Conservation (phyloP, 2,797 vertebrate species). For the Peromyscus eremicus region DNA sequence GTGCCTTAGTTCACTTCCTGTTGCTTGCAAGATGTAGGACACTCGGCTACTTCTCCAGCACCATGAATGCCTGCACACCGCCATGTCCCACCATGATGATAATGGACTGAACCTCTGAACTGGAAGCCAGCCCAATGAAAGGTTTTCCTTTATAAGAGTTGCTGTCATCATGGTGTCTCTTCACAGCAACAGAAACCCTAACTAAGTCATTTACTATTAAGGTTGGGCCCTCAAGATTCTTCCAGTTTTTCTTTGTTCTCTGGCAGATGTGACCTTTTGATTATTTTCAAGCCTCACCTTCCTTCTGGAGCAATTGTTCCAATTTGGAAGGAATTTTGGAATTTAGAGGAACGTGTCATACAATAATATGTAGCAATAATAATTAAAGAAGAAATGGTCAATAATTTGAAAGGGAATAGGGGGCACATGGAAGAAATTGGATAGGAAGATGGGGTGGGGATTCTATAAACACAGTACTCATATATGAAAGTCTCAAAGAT, state of each 20-base stretch:
- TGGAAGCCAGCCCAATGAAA: neutral
- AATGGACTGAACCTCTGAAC: neutral
- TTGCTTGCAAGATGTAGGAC: neutral
- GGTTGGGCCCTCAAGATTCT: neutral
- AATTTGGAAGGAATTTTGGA: neutral
- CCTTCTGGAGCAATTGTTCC: neutral
- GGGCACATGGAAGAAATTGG: neutral
- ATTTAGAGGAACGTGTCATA: neutral
- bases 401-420: neutral
- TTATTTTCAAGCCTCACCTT: neutral
- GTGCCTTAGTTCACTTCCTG: neutral
- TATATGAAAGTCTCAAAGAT: neutral
- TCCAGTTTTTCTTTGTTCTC: neutral
- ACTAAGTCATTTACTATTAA: neutral
- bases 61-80: neutral
- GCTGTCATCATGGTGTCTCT: neutral
- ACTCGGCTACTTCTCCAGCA: neutral
- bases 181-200: neutral
- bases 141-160: neutral
- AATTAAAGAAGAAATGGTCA: neutral
- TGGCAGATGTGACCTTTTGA: neutral
- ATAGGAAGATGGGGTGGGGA: neutral
- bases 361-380: neutral
- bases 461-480: neutral
- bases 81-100: neutral